Evolutionary conservation across 2,797 vertebrate genomes (phyloP), one percentile per base, ranked within the genome.

Genomic region (Erethizon dorsatum): DNA sequence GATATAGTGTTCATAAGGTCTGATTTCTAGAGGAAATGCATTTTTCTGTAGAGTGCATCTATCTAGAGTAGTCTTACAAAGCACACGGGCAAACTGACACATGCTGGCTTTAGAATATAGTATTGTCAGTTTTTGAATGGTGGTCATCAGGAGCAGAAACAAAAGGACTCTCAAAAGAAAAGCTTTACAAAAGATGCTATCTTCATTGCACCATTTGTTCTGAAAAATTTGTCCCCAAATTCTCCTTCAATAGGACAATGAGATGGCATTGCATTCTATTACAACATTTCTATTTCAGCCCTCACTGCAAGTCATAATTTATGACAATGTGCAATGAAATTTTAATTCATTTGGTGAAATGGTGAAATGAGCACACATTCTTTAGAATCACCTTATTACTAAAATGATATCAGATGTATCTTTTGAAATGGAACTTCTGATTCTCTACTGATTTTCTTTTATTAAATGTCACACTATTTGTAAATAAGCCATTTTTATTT

Each of bases 291-390:
- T 61, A 79, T 90, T 80, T 75, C 24, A 67, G 65, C 47, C 14
- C 54, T 79, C 47, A 83, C 33, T 90, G 56, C 9, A 33, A 88
- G 52, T 52, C 37, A 95, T 86, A 47, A 79, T 67, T 67, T 57
- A 78, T 37, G 71, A 50, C 11, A 33, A 77, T 47, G 13, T 71
- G 65, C 37, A 56, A 54, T 37, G 91, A 92, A n/a, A 90, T 50
- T 95, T 92, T 89, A 82, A 97, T 89, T 80, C 45, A 88, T 63
- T 90, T 61, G 88, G 10, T 83, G 4, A 91, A 63, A 95, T 24
- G 45, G 50, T 73, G 37, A 92, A 90, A 73, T 28, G 45, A 86
- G 7, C 52, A 92, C 8, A 65, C 11, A 56, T 24, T 52, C 54
- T 91, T 77, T 31, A 57, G 11, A 88, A 69, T 9, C 67, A 47